Percentiles rank a stretch among this genome's conserved stretches.
phyloP scores from a whole-genome alignment of 2,888 invertebrate species.

The Calliopum simillimum region DNA sequence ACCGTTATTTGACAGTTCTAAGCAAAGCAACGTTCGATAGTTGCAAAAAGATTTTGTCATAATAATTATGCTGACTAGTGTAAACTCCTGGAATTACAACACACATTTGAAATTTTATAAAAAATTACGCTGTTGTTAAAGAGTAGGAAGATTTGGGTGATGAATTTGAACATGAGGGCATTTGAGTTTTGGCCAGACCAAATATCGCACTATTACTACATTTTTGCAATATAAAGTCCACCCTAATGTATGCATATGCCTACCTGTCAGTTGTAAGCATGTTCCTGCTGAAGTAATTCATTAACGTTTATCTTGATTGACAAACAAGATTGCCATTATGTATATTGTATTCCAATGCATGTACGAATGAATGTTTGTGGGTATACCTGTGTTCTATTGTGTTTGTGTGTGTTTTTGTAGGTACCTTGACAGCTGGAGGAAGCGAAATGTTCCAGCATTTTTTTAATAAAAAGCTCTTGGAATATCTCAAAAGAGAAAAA shows the following conservation, averaged over 20 bases:
- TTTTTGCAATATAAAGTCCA: too few relatives aligned
- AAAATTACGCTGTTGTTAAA: too few relatives aligned
- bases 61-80: too few relatives aligned
- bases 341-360: not conserved
- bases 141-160: too few relatives aligned
- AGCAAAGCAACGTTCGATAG: too few relatives aligned
- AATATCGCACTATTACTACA: too few relatives aligned
- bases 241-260: not conserved
- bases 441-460: not conserved
- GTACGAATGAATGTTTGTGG: not conserved
- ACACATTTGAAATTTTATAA: too few relatives aligned
- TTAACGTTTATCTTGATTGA: constrained; percentile 61
- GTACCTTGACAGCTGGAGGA: not conserved
- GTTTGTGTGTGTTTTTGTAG: not conserved
- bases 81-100: too few relatives aligned
- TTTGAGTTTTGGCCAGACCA: too few relatives aligned
- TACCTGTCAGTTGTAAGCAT: constrained; percentile 57
- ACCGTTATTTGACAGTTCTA: too few relatives aligned
- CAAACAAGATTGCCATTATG: constrained; percentile 46
- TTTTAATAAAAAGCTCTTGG: constrained; percentile 7
- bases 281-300: constrained; percentile 55
- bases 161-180: too few relatives aligned
- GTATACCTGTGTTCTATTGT: not conserved
- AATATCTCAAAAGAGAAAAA: not conserved
- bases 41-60: too few relatives aligned